A percentile compares a stretch with the other conserved stretches of the same genome.
These are phyloP conservation scores for Leptinotarsa texana DNA, from an alignment of 1,140 invertebrate genomes.

Conservation along the genomic window DNA sequence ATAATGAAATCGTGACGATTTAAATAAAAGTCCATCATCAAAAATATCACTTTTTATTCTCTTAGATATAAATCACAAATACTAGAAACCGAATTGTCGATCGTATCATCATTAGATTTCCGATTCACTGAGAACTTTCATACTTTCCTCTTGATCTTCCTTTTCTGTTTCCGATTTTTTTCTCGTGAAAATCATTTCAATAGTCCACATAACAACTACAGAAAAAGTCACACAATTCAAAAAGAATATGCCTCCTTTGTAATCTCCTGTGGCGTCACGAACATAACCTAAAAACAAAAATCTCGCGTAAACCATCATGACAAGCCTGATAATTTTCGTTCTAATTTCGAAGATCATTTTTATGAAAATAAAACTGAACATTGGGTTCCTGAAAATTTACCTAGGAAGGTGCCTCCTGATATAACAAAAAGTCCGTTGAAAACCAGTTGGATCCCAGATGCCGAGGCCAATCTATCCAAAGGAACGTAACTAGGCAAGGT, in stretches of 20 bases:
- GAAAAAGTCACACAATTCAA: constrained; percentile 55
- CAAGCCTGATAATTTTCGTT: too few species aligned
- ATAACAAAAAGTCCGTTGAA: constrained; percentile 58
- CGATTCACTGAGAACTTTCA: neutral
- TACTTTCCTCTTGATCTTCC: neutral
- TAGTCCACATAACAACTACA: constrained; percentile 55
- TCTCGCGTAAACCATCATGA: too few species aligned
- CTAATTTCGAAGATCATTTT: too few species aligned
- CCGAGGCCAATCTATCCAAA: constrained; percentile 64
- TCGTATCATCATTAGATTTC: neutral
- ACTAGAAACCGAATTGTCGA: neutral
- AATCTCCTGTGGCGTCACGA: constrained; percentile 55
- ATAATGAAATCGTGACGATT: too few species aligned
- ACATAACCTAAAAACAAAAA: constrained; percentile 52
- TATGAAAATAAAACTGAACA: too few species aligned
- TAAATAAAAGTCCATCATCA: too few species aligned
- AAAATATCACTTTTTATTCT: too few species aligned
- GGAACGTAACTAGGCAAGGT: constrained; percentile 69
- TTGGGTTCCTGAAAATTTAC: constrained; percentile 19
- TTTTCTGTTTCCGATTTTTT: neutral
- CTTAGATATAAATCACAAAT: neutral
- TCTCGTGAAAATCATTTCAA: constrained; percentile 24
- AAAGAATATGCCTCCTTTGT: constrained; percentile 52
- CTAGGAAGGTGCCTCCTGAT: constrained; percentile 45
- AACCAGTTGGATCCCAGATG: constrained; percentile 65